Conservation (phyloP, 2,113 vertebrate species). For the Halcyon senegalensis region DNA sequence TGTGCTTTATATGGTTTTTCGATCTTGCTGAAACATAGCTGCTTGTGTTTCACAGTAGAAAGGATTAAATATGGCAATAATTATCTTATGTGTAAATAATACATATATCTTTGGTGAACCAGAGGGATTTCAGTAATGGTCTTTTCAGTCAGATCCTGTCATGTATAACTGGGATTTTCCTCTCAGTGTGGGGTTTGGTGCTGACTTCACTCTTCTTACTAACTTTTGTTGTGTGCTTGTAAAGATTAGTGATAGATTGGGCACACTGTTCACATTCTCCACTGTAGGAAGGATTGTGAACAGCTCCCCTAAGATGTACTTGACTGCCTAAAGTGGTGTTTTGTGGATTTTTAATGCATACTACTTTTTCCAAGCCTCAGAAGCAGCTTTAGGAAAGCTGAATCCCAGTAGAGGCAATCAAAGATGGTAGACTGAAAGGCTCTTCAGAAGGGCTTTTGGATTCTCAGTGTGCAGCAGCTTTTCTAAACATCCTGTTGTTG, state of each 20-base stretch:
- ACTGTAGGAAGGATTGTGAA: neutral
- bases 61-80: slow-evolving; percentile 38
- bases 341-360: neutral
- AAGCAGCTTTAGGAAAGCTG: slow-evolving; percentile 38
- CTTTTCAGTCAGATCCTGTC: neutral
- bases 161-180: neutral
- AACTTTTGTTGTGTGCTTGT: neutral
- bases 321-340: slow-evolving; percentile 22
- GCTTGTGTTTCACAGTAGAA: neutral
- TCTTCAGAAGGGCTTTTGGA: neutral
- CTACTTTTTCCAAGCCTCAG: neutral
- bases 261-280: neutral
- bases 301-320: slow-evolving; percentile 1
- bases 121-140: neutral
- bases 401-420: slow-evolving; percentile 23
- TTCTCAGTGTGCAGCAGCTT: neutral
- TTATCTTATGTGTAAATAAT: neutral
- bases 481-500: neutral
- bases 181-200: neutral
- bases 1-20: slow-evolving; percentile 6
- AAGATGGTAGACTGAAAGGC: neutral
- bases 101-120: neutral
- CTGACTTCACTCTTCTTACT: neutral
- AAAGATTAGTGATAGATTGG: neutral
- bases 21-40: slow-evolving; percentile 2